phyloP scores from a whole-genome alignment of 2,113 vertebrate species.

The Pteruthius melanotis region DNA sequence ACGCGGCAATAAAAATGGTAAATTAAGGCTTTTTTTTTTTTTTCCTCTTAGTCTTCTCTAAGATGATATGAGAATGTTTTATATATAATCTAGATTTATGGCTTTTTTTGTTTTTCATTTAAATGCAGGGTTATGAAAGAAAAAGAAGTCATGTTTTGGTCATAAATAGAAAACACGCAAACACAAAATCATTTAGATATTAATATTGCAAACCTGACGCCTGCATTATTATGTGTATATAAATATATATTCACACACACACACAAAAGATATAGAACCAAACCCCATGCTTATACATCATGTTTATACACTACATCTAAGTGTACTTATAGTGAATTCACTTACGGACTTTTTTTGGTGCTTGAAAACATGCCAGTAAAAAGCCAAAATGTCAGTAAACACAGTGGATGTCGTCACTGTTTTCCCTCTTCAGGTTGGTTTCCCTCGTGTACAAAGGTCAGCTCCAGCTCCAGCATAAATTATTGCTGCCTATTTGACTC shows the following conservation, averaged over 20 bases:
- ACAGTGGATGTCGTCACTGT: constrained; percentile 35
- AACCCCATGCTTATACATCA: neutral
- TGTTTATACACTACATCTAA: neutral
- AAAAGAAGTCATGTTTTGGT: neutral
- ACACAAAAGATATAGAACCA: neutral
- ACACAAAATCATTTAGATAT: constrained; percentile 8
- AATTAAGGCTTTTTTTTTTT: constrained; percentile 26
- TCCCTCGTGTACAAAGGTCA: constrained; percentile 60
- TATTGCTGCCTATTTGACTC: constrained; percentile 55
- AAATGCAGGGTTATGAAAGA: neutral
- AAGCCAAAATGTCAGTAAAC: constrained; percentile 60
- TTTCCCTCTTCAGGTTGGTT: constrained; percentile 63
- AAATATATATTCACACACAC: neutral
- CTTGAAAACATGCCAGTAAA: constrained; percentile 43
- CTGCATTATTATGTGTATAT: neutral
- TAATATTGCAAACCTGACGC: neutral
- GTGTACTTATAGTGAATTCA: neutral
- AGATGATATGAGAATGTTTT: neutral
- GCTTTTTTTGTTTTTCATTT: neutral
- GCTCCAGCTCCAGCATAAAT: constrained; percentile 50
- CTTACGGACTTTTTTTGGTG: neutral
- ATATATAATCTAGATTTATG: constrained; percentile 3
- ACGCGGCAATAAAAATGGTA: neutral
- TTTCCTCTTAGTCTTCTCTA: neutral
- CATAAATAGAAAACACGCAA: neutral